Percentiles rank a stretch among this genome's conserved stretches.
phyloP scores from a whole-genome alignment of 2,113 vertebrate species.

The Hippopotamus amphibius region DNA sequence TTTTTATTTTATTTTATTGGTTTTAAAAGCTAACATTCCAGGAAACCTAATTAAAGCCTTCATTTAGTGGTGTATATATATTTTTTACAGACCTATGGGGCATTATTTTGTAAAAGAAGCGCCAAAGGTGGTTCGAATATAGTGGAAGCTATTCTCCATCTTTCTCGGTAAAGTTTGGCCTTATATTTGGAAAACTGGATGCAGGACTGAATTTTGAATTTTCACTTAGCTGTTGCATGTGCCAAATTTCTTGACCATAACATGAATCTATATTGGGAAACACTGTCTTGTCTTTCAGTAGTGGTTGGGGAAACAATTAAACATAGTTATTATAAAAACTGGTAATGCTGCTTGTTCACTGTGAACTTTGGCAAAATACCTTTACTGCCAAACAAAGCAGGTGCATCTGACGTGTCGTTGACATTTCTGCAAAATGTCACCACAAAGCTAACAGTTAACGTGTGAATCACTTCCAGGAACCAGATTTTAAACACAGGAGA shows the following conservation, averaged over 20 bases:
- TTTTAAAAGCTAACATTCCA: not conserved
- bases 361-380: not conserved
- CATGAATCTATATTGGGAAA: not conserved
- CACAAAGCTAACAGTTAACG: slow-evolving; percentile 59
- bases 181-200: not conserved
- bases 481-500: slow-evolving; percentile 47
- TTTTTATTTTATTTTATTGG: slow-evolving; percentile 41
- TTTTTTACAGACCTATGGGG: slow-evolving; percentile 90
- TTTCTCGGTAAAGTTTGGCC: slow-evolving; percentile 90
- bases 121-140: slow-evolving; percentile 95
- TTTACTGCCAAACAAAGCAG: slow-evolving; percentile 31
- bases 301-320: not conserved
- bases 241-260: not conserved
- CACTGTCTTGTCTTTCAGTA: not conserved
- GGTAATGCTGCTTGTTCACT: not conserved
- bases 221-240: not conserved
- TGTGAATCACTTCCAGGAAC: slow-evolving; percentile 70
- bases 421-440: slow-evolving; percentile 57
- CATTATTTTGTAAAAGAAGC: slow-evolving; percentile 95
- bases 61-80: slow-evolving; percentile 36
- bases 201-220: not conserved
- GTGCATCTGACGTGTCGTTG: not conserved
- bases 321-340: slow-evolving; percentile 25
- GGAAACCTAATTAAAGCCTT: not conserved
- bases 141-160: slow-evolving; percentile 95